These are phyloP conservation scores for Eupithecia subumbrata DNA, from an alignment of 2,888 invertebrate genomes.

Conservation along the genomic window DNA sequence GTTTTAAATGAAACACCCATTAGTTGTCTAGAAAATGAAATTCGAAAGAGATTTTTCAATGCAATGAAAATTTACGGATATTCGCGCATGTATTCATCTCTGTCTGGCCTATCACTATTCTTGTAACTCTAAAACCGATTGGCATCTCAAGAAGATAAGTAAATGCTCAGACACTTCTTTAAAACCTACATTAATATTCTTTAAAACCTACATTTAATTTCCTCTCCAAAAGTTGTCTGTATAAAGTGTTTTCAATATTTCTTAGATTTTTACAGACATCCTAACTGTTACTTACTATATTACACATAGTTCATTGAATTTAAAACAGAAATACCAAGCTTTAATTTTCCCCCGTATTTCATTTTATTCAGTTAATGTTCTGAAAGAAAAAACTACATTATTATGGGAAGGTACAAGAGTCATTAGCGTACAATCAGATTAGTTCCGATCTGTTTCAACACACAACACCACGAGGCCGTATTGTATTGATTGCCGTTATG, in stretches of 20 bases:
- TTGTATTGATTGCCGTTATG: slow-evolving; percentile 33
- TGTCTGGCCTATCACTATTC: neutral
- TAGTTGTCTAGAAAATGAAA: neutral
- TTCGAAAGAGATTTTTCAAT: neutral
- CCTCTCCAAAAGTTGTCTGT: neutral
- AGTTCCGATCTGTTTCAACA: slow-evolving; percentile 25
- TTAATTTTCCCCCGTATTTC: neutral
- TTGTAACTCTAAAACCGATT: neutral
- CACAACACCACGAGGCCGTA: slow-evolving; percentile 22
- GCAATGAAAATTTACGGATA: neutral
- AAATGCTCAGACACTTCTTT: neutral
- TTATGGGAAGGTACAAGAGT: neutral
- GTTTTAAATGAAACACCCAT: neutral
- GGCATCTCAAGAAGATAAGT: neutral
- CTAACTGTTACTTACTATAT: no score
- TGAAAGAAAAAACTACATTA: neutral
- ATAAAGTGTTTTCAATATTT: no score
- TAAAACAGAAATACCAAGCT: neutral
- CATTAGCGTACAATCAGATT: slow-evolving; percentile 23
- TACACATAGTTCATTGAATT: no score
- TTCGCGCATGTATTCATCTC: neutral
- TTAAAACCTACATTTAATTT: no score
- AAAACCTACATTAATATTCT: neutral
- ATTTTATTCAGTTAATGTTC: neutral
- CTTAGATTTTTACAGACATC: no score